Base-by-base conservation (phyloP, 2,888 invertebrate genomes). In the Bimastos eiseni region DNA sequence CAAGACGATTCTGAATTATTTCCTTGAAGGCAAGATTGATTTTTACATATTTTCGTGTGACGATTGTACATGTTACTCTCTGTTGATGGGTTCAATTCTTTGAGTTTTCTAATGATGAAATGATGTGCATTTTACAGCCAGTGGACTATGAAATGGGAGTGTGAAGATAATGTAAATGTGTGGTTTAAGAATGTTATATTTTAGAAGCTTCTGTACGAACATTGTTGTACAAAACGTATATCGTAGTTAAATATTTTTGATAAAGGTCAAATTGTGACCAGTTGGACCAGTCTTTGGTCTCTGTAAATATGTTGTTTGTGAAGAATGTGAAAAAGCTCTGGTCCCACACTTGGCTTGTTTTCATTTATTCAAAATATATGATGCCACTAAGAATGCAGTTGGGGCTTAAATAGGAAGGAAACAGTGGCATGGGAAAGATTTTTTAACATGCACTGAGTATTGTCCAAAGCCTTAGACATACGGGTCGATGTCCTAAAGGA, bases 181-280 rank as follows among this genome's bases (percentile, higher is more conserved):
- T 49, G 15, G 49, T 19, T n/a, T 70, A 70, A 70, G n/a, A 70
- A 70, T 70, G 70, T 70, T 70, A 70, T 70, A 70, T 70, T 70
- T 70, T 70, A 70, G 70, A 70, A n/a, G 70, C 70, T n/a, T 70
- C 70, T 70, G 70, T 70, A n/a, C 24, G 13, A 70, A n/a, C n/a
- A 70, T 13, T 70, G 70, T n/a, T 70, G 70, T 70, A 70, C 70
- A 70, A n/a, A 70, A 30, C n/a, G 70, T 70, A 70, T 70, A 70
- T 70, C 70, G n/a, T 70, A 70, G 70, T 70, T 70, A n/a, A 70
- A 70, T 70, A 70, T 70, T 70, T 70, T 70, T 70, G 70, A 70
- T 70, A 70, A 70, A 30, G n/a, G 70, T 70, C 70, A 70, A 70
- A 70, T 70, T 17, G 70, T 70, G 70, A 70, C 70, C 70, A 70